Percentiles rank a stretch among this genome's conserved stretches.
Conservation (phyloP, 2,888 invertebrate species). For the Drosophila atripex region DNA sequence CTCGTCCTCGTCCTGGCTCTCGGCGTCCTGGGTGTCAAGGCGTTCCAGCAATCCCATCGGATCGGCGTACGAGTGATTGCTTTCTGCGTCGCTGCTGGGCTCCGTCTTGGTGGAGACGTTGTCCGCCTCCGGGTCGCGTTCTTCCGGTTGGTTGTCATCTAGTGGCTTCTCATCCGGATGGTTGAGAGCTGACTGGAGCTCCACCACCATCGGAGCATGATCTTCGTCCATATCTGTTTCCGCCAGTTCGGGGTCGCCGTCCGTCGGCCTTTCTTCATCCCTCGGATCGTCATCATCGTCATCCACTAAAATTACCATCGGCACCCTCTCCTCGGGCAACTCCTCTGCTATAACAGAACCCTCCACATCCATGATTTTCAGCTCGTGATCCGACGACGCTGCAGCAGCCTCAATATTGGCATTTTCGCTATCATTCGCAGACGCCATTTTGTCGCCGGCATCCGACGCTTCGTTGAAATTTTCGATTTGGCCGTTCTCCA, state of each 20-base stretch:
- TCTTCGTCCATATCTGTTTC: slow-evolving; percentile 40
- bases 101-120: slow-evolving; percentile 44
- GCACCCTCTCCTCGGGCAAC: background rate
- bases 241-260: background rate
- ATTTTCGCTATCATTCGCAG: slow-evolving; percentile 22
- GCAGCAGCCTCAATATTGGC: background rate
- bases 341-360: slow-evolving; percentile 31
- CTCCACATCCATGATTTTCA: slow-evolving; percentile 67
- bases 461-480: slow-evolving; percentile 5
- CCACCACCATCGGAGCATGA: slow-evolving; percentile 14
- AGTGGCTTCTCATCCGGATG: slow-evolving; percentile 7
- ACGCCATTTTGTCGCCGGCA: slow-evolving; percentile 72
- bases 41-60: slow-evolving; percentile 77
- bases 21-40: slow-evolving; percentile 41
- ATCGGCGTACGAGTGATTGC: slow-evolving; percentile 55
- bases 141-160: slow-evolving; percentile 23
- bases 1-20: slow-evolving; percentile 44
- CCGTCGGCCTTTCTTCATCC: background rate
- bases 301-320: slow-evolving; percentile 40
- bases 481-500: background rate
- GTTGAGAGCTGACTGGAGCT: slow-evolving; percentile 13
- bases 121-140: slow-evolving; percentile 38
- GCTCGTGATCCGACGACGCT: slow-evolving; percentile 43
- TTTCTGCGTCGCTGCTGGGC: slow-evolving; percentile 50
- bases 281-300: slow-evolving; percentile 52